These are phyloP conservation scores for Hyaena hyaena DNA, from an alignment of 2,113 vertebrate species.

Conservation along the genomic window DNA sequence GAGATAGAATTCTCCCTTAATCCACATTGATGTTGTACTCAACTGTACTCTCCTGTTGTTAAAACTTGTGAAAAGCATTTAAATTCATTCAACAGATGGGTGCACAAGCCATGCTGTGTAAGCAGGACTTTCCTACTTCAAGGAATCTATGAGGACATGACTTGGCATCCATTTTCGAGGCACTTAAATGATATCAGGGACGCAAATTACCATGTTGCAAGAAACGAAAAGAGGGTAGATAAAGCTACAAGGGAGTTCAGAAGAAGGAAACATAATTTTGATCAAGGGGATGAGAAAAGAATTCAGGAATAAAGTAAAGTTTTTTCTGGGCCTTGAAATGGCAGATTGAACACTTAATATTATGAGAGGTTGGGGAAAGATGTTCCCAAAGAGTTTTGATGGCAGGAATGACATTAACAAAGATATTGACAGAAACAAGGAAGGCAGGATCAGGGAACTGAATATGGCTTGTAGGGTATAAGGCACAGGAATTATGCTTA, in stretches of 20 bases:
- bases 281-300: background rate
- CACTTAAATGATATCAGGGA: background rate
- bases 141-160: background rate
- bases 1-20: background rate
- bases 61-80: background rate
- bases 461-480: background rate
- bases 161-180: background rate
- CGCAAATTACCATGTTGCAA: background rate
- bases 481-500: no score
- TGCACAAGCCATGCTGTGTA: background rate
- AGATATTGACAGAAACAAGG: background rate
- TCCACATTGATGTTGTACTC: fast-evolving
- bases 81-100: background rate
- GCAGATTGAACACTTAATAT: background rate
- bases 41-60: background rate
- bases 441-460: background rate
- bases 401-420: background rate
- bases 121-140: background rate
- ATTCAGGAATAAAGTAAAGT: background rate
- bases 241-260: background rate
- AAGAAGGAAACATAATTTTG: background rate
- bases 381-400: background rate
- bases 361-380: background rate
- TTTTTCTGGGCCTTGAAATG: background rate
- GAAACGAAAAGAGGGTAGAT: background rate